These are phyloP conservation scores for Bujurquina vittata DNA, from an alignment of 2,113 vertebrate species.

Conservation along the genomic window DNA sequence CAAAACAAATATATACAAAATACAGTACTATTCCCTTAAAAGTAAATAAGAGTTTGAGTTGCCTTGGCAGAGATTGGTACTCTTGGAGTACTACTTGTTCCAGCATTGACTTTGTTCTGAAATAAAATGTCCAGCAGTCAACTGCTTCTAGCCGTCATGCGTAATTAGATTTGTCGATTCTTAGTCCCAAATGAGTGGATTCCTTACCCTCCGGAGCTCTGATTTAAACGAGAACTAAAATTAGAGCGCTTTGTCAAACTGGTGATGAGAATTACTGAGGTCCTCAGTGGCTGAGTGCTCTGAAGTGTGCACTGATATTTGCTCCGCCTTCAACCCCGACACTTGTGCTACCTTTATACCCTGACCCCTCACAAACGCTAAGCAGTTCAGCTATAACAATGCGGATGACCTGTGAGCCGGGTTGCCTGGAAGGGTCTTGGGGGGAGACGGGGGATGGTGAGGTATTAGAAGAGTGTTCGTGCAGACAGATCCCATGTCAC, in stretches of 20 bases:
- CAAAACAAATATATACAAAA: no score
- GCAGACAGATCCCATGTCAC: constrained; percentile 30
- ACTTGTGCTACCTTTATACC: neutral
- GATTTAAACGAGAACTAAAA: constrained; percentile 16
- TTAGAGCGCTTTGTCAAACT: constrained; percentile 15
- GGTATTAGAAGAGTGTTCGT: constrained; percentile 7
- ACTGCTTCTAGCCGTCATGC: neutral
- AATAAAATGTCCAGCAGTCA: neutral
- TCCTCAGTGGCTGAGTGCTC: neutral
- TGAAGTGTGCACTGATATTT: neutral
- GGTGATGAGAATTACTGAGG: constrained; percentile 32
- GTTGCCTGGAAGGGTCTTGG: neutral
- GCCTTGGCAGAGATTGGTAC: no score
- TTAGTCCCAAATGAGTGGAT: neutral
- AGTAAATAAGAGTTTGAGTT: no score
- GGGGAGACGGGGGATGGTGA: neutral
- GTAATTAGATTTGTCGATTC: constrained; percentile 41
- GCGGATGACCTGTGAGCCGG: neutral
- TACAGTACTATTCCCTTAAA: no score
- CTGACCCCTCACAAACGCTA: neutral
- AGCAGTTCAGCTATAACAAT: neutral
- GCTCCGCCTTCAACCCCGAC: neutral
- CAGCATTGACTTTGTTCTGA: neutral
- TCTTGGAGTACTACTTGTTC: no score
- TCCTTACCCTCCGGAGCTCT: neutral